Conservation (phyloP, 2,113 vertebrate genomes). For the Gadus macrocephalus region DNA sequence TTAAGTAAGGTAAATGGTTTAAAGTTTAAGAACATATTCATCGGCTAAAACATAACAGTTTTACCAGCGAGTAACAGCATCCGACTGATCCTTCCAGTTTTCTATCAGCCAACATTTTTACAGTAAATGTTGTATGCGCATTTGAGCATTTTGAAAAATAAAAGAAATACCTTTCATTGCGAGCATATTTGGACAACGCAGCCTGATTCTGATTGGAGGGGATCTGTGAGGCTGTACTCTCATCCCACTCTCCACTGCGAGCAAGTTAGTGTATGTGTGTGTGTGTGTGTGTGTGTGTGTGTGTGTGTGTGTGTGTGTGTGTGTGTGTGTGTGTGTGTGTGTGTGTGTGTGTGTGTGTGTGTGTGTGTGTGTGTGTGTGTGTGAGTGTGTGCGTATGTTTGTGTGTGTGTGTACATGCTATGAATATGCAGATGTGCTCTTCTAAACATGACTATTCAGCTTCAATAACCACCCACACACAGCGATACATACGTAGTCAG, state of each 20-base stretch:
- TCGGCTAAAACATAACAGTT: too few species aligned
- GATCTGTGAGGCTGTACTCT: too few species aligned
- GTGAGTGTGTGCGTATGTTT: neutral
- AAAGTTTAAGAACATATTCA: neutral
- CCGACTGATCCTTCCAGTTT: too few species aligned
- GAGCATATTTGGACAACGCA: too few species aligned
- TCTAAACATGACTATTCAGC: conserved; percentile 57
- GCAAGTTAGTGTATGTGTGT: neutral
- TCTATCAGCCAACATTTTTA: too few species aligned
- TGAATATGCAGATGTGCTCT: conserved; percentile 41
- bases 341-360: conserved; percentile 3
- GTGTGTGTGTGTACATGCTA: neutral
- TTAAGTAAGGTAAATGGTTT: neutral
- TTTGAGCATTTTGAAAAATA: too few species aligned
- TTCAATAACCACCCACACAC: conserved; percentile 28
- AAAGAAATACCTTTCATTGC: too few species aligned
- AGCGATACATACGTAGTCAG: neutral
- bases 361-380: too few species aligned
- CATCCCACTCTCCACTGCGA: too few species aligned
- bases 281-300: neutral
- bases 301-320: neutral
- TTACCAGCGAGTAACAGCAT: too few species aligned
- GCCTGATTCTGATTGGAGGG: too few species aligned
- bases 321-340: neutral
- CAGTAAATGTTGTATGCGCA: too few species aligned